Evolutionary conservation across 2,797 vertebrate genomes (phyloP), one percentile per base, ranked within the genome.

Genomic region (Semaprochilodus insignis): DNA sequence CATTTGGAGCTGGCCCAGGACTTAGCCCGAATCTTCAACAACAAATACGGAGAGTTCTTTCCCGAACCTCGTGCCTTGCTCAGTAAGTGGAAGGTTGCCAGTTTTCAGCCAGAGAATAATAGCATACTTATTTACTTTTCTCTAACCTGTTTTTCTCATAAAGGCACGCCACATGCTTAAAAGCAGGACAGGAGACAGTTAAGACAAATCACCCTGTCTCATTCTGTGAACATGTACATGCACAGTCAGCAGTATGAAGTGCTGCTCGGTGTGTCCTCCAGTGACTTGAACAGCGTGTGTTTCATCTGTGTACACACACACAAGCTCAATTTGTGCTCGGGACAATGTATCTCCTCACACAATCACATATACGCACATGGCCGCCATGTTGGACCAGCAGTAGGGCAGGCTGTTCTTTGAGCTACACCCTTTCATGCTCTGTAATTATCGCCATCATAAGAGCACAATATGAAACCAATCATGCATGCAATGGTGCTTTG

Each of bases 1-100:
- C 98, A 99, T 91, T 91, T 99, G 90, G 97, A 99, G 91, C 94
- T 99, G 81, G 95, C 96, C 79, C 97, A 97, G 91, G 97, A 98
- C 87, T 92, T 96, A 75, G 97, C 97, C 67, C 95, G 94, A 36
- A 93, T 94, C 88, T 99, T 99, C 93, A 99, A 99, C 95, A 90
- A 95, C 86, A 94, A 90, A 85, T 99, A 95, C 2, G 97, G 97
- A 82, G 91, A 95, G 51, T 91, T 97, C 89, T 99, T 99, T 88
- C 97, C 97, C 0, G 93, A 96, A 78, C 97, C 97, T 65, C 83
- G 82, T 60, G 93, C 97, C 62, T 94, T 99, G 83, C 95, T 96
- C 81, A 96, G 96, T 97, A 90, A 94, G 96, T 91, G 92, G 2
- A 87, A 88, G 82, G 70, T 90, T 59, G 82, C 21, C 44, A 19